Conservation (phyloP, 2,888 invertebrate species). For the Psylliodes chrysocephalus region DNA sequence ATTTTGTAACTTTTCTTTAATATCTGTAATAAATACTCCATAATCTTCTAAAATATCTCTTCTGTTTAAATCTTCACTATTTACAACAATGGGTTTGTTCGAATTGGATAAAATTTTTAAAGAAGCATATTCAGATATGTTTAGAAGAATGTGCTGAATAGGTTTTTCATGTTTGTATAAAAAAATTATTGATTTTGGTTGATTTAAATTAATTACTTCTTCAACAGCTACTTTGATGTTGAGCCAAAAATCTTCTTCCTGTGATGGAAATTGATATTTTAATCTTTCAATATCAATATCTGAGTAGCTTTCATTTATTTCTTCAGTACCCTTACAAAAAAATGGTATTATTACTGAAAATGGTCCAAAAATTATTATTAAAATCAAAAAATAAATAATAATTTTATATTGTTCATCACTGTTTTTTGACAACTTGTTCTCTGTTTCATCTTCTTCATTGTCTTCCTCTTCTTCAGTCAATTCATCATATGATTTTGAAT, state of each 20-base stretch:
- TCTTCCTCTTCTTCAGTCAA: too few species aligned
- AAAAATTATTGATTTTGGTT: constrained; percentile 62
- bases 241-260: constrained; percentile 58
- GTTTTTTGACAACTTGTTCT: too few species aligned
- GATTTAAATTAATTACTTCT: constrained; percentile 53
- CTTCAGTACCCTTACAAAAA: neutral
- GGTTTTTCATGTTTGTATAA: constrained; percentile 56
- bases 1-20: constrained; percentile 49
- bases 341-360: too few species aligned
- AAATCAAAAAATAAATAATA: too few species aligned
- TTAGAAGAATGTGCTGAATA: constrained; percentile 55
- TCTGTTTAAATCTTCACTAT: constrained; percentile 53
- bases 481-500: too few species aligned
- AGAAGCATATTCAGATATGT: constrained; percentile 57
- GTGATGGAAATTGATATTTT: constrained; percentile 54
- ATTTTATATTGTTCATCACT: too few species aligned
- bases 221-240: constrained; percentile 57
- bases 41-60: constrained; percentile 53
- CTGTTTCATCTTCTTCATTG: too few species aligned
- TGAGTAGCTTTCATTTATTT: too few species aligned
- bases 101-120: constrained; percentile 46
- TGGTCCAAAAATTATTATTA: too few species aligned
- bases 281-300: constrained; percentile 42
- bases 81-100: constrained; percentile 49
- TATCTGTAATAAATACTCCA: constrained; percentile 54